Percentiles rank a stretch among this genome's conserved stretches.
Evolutionary conservation across 2,797 vertebrate species (phyloP).

Genomic region (Parambassis ranga): DNA sequence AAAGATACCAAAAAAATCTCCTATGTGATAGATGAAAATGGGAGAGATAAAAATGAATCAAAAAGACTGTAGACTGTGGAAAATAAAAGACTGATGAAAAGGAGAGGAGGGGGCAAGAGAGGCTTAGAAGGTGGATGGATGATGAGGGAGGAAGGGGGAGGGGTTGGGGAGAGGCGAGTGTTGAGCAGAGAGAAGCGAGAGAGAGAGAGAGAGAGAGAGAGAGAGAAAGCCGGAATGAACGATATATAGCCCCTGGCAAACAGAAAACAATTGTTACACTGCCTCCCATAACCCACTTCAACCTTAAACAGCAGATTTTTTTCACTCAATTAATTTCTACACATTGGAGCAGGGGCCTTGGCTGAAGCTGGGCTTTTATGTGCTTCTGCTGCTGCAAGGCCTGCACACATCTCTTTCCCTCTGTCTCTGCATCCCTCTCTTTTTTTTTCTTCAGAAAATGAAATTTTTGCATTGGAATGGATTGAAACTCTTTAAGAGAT

Average conservation of each 20-base stretch:
- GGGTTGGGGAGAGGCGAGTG: slow-evolving; percentile 24
- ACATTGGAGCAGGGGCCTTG: slow-evolving; percentile 79
- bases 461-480: slow-evolving; percentile 42
- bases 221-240: slow-evolving; percentile 78
- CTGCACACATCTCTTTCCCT: slow-evolving; percentile 58
- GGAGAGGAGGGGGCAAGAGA: slow-evolving; percentile 60
- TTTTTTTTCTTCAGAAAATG: slow-evolving; percentile 32
- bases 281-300: slow-evolving; percentile 84
- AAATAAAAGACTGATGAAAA: slow-evolving; percentile 70
- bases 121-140: slow-evolving; percentile 74
- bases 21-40: slow-evolving; percentile 64
- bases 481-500: slow-evolving; percentile 43
- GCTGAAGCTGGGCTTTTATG: slow-evolving; percentile 79
- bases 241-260: slow-evolving; percentile 81
- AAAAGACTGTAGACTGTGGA: slow-evolving; percentile 53
- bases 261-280: slow-evolving; percentile 85
- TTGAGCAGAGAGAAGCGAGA: slow-evolving; percentile 65
- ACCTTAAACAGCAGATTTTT: slow-evolving; percentile 85
- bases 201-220: slow-evolving; percentile 72
- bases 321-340: slow-evolving; percentile 89
- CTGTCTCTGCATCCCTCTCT: slow-evolving; percentile 15
- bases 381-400: slow-evolving; percentile 69
- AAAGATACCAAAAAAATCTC: slow-evolving; percentile 37
- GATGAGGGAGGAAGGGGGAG: slow-evolving; percentile 38
- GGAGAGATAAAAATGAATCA: slow-evolving; percentile 69